Conservation (phyloP, 2,888 invertebrate genomes). For the Andrena praecox region DNA sequence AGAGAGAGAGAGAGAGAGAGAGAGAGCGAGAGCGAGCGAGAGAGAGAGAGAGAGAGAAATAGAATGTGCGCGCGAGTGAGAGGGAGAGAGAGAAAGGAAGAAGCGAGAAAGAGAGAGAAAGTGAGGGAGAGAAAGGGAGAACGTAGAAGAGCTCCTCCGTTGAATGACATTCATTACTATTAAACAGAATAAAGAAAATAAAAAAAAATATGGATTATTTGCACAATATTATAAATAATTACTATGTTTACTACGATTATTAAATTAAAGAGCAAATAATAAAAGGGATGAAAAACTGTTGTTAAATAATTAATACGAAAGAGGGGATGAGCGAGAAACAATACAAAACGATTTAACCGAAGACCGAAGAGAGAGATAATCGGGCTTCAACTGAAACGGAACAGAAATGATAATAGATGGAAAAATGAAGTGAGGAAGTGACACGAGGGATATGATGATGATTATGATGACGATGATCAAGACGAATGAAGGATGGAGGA, state of each 20-base stretch:
- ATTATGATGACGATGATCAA: conserved; percentile 40
- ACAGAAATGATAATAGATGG: conserved; percentile 31
- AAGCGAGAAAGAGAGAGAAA: conserved; percentile 38
- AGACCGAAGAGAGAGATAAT: conserved; percentile 60
- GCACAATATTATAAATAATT: conserved; percentile 83
- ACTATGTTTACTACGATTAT: conserved; percentile 82
- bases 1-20: conserved; percentile 35
- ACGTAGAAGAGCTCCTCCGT: conserved; percentile 75
- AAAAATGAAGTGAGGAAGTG: conserved; percentile 39
- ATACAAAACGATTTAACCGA: conserved; percentile 63
- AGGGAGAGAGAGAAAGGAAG: conserved; percentile 4
- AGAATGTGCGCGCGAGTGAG: conserved; percentile 20
- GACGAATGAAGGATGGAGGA: conserved; percentile 67
- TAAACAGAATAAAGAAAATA: conserved; percentile 70
- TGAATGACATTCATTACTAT: conserved; percentile 79
- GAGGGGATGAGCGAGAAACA: conserved; percentile 57
- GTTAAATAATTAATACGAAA: conserved; percentile 77
- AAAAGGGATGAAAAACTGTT: conserved; percentile 74
- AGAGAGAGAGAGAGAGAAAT: conserved; percentile 15
- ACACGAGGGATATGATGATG: conserved; percentile 45
- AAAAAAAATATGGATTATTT: conserved; percentile 80
- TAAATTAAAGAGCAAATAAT: conserved; percentile 80
- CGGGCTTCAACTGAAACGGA: conserved; percentile 69
- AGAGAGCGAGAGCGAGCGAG: not conserved
- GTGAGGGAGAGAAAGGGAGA: conserved; percentile 58